Evolutionary conservation across 2,113 vertebrate genomes (phyloP), one percentile per base, ranked within the genome.

Genomic region (Sisor rabdophorus): DNA sequence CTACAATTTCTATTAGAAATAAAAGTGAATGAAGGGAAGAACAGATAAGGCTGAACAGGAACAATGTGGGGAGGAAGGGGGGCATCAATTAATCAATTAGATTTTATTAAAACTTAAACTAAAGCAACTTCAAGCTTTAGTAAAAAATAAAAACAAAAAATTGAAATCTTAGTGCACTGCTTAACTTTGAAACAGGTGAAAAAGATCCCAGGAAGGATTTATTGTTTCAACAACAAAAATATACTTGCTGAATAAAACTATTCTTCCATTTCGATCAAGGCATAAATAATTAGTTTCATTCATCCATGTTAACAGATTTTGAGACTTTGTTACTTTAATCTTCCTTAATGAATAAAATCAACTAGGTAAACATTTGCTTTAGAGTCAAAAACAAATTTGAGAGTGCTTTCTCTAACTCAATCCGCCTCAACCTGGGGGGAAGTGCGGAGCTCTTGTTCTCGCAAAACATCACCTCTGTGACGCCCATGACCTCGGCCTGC

Each of bases 401-500:
- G 40, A 44, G 4, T 44, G 8, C 40, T 44, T 44, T 44, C 40
- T 44, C 40, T 10, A 44, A 44, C 40, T 44, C 30, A 4, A 22
- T n/a, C 36, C 0, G 40, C 3, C n/a, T 48, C 15, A 50, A 26
- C 64, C 13, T 10, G 1, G 8, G 22, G 26, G 1, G 1, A 67
- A 26, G 40, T 19, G 0, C n/a, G 0, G 44, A 19, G 64, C 22
- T 48, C 64, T 67, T 26, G 64, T 52, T n/a, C 76, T 50, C 22
- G 3, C 30, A 36, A 59, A 70, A 64, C 69, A 50, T 53, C 76
- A 54, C 77, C 44, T 19, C 59, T 4, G 24, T 65, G 79, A 67
- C 76, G 80, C 73, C 67, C 22, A 30, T 68, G 86, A 65, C 73
- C 87, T 87, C 79, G 20, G 19, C 82, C 85, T 53, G 83, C 11